Base-by-base conservation (phyloP, 2,113 vertebrate genomes). In the Acrocephalus kingi region DNA sequence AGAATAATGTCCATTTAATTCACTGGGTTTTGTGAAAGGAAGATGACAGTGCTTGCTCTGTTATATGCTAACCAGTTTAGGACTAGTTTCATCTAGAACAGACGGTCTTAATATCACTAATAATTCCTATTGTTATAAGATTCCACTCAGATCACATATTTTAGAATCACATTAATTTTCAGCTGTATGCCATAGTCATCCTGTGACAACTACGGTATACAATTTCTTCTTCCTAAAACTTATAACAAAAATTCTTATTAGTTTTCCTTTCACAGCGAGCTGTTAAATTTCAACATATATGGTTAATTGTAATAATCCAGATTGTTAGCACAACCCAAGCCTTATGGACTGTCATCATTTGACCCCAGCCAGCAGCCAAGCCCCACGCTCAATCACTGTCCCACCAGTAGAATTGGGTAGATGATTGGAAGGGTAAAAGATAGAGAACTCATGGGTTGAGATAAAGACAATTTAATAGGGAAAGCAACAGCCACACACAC, bases 21-120 rank as follows among this genome's bases (percentile, higher is more conserved):
- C 30, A 25, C 4, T 23, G 21, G 4, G 4, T 13, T 89, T 75
- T 63, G 7, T 59, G 35, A 80, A 77, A 81, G 17, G 17, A 64
- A 81, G 43, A 33, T 17, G 4, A 67, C 43, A 15, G 3, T 21
- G 20, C 6, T 92, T 75, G 12, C 12, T 82, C 4, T 55, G 9
- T 30, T 61, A 24, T 8, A 35, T 55, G 8, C 19, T 56, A 63
- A 45, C 10, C 11, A 48, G 15, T 51, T 71, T 46, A 79, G 13
- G 27, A 67, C 15, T 23, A 58, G 2, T 48, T 78, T 51, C 18
- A 62, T 30, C 15, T 71, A 41, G 18, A 61, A 56, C 2, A 51
- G 20, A 51, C 7, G 7, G 3, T 54, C 17, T 71, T 63, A 54
- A 37, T 71, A 35, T n/a, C 0, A 0, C 3, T 72, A n/a, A 43